These are phyloP conservation scores for Tenrec ecaudatus DNA, from an alignment of 2,113 vertebrate species.

Conservation along the genomic window DNA sequence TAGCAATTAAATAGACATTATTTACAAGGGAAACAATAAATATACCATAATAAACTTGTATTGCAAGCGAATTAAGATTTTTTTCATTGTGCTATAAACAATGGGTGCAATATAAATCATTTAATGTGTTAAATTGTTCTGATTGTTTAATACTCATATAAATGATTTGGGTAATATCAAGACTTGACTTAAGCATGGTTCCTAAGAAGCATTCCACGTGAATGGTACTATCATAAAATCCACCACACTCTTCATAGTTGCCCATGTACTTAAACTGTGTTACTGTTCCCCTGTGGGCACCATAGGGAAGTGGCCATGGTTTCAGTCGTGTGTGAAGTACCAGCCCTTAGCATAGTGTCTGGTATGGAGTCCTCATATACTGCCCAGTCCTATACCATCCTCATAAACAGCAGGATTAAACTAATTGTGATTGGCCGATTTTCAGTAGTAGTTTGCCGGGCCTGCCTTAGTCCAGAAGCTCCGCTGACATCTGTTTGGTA, in stretches of 20 bases:
- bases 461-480: not conserved
- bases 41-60: not conserved
- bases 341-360: not conserved
- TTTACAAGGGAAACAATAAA: conserved; percentile 15
- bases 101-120: not conserved
- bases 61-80: not conserved
- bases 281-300: not conserved
- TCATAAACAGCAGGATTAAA: not conserved
- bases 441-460: not conserved
- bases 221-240: not conserved
- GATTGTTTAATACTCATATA: not conserved
- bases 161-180: conserved; percentile 19
- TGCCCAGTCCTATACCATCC: not conserved
- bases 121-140: conserved; percentile 14
- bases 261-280: not conserved
- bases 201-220: not conserved
- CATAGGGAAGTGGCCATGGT: not conserved
- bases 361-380: not conserved
- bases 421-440: not conserved
- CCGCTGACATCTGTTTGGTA: not conserved
- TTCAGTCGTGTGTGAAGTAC: not conserved
- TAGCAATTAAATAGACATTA: conserved; percentile 12
- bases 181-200: conserved; percentile 10
- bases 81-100: conserved; percentile 43
- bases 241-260: not conserved